phyloP scores from a whole-genome alignment of 2,797 vertebrate species.

The Hybognathus amarus region DNA sequence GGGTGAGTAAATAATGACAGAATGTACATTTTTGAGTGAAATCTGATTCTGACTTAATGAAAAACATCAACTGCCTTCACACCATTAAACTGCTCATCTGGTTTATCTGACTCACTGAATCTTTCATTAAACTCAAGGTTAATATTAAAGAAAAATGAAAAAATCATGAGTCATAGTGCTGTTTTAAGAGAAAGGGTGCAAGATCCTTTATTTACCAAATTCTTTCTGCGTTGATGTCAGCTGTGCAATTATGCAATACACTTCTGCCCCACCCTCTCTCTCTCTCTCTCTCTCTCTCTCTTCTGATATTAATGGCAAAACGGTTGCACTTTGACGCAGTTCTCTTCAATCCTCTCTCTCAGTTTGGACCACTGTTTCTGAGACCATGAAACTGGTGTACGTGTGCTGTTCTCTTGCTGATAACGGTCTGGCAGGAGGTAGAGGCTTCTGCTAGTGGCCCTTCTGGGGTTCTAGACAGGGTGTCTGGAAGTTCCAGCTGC shows the following conservation, averaged over 20 bases:
- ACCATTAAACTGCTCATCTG: neutral
- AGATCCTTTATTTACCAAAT: slow-evolving; percentile 42
- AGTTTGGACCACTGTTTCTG: slow-evolving; percentile 17
- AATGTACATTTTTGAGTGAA: neutral
- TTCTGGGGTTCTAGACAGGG: slow-evolving; percentile 58
- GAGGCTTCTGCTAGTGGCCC: slow-evolving; percentile 68
- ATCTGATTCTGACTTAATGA: neutral
- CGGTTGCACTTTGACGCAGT: slow-evolving; percentile 81
- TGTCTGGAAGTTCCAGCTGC: slow-evolving; percentile 53
- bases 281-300: slow-evolving; percentile 47
- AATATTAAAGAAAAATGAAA: neutral
- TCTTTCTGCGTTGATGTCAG: slow-evolving; percentile 33
- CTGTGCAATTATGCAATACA: slow-evolving; percentile 73
- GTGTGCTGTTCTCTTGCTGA: slow-evolving; percentile 73
- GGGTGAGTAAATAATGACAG: neutral
- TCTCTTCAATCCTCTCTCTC: slow-evolving; percentile 76
- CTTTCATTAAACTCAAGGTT: neutral
- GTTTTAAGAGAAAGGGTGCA: slow-evolving; percentile 62
- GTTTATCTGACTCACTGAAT: neutral
- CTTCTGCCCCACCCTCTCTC: slow-evolving; percentile 73
- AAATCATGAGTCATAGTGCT: slow-evolving; percentile 65
- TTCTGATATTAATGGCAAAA: slow-evolving; percentile 83
- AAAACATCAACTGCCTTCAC: neutral
- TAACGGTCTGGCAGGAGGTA: slow-evolving; percentile 68
- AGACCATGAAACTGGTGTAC: slow-evolving; percentile 81